Conservation (phyloP, 2,113 vertebrate genomes). For the Heloderma charlesbogerti region DNA sequence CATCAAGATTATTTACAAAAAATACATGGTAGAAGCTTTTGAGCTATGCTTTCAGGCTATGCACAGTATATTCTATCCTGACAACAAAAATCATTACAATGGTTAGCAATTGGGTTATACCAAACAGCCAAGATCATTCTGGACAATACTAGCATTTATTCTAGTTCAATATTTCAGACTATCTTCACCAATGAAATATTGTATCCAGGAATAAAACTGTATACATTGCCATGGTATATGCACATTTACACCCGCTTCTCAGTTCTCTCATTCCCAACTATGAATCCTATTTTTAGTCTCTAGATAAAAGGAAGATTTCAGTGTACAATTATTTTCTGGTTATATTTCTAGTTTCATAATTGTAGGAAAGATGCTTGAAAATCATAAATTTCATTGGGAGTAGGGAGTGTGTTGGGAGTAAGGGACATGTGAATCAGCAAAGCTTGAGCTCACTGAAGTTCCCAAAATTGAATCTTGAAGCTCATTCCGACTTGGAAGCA, state of each 20-base stretch:
- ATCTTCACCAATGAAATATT: not conserved
- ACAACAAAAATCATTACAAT: not conserved
- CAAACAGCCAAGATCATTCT: not conserved
- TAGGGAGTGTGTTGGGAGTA: no score
- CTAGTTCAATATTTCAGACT: not conserved
- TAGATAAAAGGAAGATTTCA: not conserved
- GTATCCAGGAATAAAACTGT: not conserved
- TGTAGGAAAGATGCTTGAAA: not conserved
- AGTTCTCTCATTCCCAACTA: not conserved
- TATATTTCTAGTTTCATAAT: not conserved
- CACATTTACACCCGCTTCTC: not conserved
- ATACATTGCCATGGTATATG: not conserved
- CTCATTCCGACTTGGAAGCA: no score
- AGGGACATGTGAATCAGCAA: not conserved
- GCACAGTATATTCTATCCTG: not conserved
- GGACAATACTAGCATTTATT: not conserved
- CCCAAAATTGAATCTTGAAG: no score
- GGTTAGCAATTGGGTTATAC: not conserved
- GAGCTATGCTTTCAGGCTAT: not conserved
- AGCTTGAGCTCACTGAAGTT: no score
- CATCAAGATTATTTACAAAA: slow-evolving; percentile 9
- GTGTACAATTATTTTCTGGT: not conserved
- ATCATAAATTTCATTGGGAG: not conserved
- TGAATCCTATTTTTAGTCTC: not conserved
- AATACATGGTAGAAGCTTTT: not conserved